Evolutionary conservation across 2,888 invertebrate species (phyloP).

Genomic region (Lycophotia porphyrea): DNA sequence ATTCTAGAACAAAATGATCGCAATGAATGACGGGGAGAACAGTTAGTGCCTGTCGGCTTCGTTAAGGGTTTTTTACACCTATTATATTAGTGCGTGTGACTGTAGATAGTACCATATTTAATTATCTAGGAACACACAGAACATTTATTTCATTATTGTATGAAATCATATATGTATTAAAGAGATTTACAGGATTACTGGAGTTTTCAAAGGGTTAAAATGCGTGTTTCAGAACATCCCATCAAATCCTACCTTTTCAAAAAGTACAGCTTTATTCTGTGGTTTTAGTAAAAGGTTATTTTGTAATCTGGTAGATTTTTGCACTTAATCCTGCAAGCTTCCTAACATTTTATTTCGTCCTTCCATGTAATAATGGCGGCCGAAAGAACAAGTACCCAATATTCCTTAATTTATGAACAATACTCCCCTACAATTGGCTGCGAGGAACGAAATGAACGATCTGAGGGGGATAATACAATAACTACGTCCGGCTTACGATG

Average conservation of each 20-base stretch:
- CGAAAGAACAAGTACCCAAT: not conserved
- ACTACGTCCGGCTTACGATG: constrained; percentile 38
- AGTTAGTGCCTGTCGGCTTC: too few species aligned
- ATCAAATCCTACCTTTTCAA: not conserved
- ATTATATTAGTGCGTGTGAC: not conserved
- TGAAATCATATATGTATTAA: not conserved
- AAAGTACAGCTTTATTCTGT: not conserved
- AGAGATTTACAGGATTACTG: not conserved
- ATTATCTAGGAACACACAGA: not conserved
- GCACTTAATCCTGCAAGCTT: not conserved
- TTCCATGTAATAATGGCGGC: not conserved
- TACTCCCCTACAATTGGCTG: constrained; percentile 20
- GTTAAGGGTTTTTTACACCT: too few species aligned
- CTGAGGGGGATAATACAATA: constrained; percentile 48
- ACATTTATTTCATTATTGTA: not conserved
- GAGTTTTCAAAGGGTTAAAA: not conserved
- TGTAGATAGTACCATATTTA: not conserved
- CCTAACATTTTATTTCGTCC: constrained; percentile 16
- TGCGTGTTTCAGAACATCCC: not conserved
- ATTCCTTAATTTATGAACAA: constrained; percentile 30
- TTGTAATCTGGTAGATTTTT: not conserved
- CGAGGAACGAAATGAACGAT: constrained; percentile 34
- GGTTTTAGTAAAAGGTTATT: not conserved
- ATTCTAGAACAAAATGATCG: too few species aligned
- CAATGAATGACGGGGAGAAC: too few species aligned